Percentiles rank a stretch among this genome's conserved stretches.
phyloP scores from a whole-genome alignment of 23 tunicate species.

The Ascidia mentula region DNA sequence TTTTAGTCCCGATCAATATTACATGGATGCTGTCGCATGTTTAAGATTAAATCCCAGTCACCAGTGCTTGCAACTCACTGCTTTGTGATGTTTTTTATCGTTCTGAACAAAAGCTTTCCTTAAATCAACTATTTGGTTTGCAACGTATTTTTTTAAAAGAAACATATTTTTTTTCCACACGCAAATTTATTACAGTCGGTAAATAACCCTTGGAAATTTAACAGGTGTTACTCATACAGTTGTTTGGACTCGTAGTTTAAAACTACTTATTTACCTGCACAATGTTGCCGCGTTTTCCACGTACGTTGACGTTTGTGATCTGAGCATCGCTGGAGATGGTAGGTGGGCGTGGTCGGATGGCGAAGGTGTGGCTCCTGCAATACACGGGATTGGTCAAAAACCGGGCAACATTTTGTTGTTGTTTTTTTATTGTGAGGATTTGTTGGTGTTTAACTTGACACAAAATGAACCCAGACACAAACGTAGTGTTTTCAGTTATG shows the following conservation, averaged over 20 bases:
- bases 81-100: too few relatives aligned
- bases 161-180: neutral
- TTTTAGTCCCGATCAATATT: neutral
- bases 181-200: neutral
- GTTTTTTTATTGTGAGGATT: too few relatives aligned
- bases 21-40: too few relatives aligned
- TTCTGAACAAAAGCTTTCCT: too few relatives aligned
- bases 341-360: slow-evolving; percentile 61
- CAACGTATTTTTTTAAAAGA: too few relatives aligned
- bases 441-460: too few relatives aligned
- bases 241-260: too few relatives aligned
- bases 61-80: too few relatives aligned
- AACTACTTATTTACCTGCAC: slow-evolving; percentile 73
- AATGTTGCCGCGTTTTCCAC: slow-evolving; percentile 89
- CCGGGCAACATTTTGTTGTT: neutral
- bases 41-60: too few relatives aligned
- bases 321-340: slow-evolving; percentile 21
- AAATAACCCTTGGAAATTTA: neutral
- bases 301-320: slow-evolving; percentile 70
- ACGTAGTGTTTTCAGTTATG: too few relatives aligned
- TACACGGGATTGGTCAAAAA: neutral
- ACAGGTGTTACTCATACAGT: neutral
- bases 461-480: too few relatives aligned
- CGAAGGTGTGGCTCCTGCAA: slow-evolving; percentile 62
- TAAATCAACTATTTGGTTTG: too few relatives aligned